Percentiles rank a stretch among this genome's conserved stretches.
phyloP scores from a whole-genome alignment of 1,140 invertebrate species.

The Drosophila busckii region DNA sequence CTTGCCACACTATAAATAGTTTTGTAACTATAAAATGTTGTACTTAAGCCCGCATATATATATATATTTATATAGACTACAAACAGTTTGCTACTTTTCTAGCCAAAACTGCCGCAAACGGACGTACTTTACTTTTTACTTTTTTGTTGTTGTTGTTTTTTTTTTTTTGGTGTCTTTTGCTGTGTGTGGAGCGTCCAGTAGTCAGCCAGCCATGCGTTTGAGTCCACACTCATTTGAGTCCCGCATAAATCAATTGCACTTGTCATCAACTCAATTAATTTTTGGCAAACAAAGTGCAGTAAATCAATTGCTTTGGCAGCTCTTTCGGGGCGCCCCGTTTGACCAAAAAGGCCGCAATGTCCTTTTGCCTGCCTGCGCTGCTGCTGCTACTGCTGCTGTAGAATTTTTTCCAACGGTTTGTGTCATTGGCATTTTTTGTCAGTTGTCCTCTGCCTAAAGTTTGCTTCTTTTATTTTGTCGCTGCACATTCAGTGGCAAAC shows the following conservation, averaged over 20 bases:
- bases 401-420: constrained; percentile 59
- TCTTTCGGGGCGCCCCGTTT: constrained; percentile 63
- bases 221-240: constrained; percentile 78
- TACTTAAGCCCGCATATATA: no score
- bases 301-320: constrained; percentile 79
- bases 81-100: no score
- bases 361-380: constrained; percentile 19
- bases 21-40: no score
- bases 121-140: no score
- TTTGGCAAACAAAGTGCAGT: constrained; percentile 79
- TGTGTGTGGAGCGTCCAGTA: constrained; percentile 12
- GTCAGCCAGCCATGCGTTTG: constrained; percentile 42
- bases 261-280: constrained; percentile 79
- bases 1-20: no score
- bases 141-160: no score
- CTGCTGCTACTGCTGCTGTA: constrained; percentile 30
- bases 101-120: no score
- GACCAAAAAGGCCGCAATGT: constrained; percentile 4
- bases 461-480: constrained; percentile 26
- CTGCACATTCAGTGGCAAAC: constrained; percentile 28
- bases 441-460: constrained; percentile 29
- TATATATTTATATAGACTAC: no score
- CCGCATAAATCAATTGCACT: constrained; percentile 79
- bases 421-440: constrained; percentile 72
- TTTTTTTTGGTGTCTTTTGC: background rate